These are phyloP conservation scores for Miichthys miiuy DNA, from an alignment of 2,797 vertebrate species.

Conservation along the genomic window DNA sequence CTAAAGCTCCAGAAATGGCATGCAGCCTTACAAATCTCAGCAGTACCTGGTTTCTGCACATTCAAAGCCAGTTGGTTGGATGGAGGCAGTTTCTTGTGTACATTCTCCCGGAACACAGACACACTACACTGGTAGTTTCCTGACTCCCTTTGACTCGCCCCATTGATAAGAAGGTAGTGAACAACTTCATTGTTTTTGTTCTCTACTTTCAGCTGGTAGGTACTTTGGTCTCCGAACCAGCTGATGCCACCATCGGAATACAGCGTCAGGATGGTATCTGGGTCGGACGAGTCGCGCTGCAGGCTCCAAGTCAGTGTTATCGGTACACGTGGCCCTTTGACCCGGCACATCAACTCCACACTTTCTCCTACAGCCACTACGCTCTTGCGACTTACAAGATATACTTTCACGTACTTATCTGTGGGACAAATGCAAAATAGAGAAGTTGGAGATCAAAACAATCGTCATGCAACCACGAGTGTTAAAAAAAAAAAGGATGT, in stretches of 20 bases:
- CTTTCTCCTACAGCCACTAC: constrained; percentile 48
- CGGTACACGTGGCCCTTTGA: constrained; percentile 60
- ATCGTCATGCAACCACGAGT: background rate
- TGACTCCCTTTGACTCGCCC: constrained; percentile 69
- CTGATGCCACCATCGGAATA: constrained; percentile 68
- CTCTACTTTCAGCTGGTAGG: constrained; percentile 76
- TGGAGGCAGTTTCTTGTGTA: constrained; percentile 54
- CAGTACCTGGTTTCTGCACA: constrained; percentile 77
- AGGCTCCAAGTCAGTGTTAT: constrained; percentile 81
- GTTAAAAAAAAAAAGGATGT: background rate
- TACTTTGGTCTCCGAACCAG: constrained; percentile 71
- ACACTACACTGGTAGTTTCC: constrained; percentile 78
- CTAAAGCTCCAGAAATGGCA: background rate
- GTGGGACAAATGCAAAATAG: constrained; percentile 15
- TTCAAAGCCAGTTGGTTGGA: constrained; percentile 72
- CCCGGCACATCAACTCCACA: constrained; percentile 72
- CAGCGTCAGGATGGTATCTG: constrained; percentile 73
- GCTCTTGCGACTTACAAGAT: constrained; percentile 61
- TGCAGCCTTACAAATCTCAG: background rate
- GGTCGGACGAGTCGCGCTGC: constrained; percentile 6
- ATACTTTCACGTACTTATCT: constrained; percentile 70
- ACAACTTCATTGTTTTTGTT: background rate
- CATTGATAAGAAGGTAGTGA: constrained; percentile 67
- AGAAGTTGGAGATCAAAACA: constrained; percentile 10
- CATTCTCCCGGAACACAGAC: constrained; percentile 69